Percentiles rank a stretch among this genome's conserved stretches.
phyloP scores from a whole-genome alignment of 2,888 invertebrate species.

The Apomyelois bistriatella region DNA sequence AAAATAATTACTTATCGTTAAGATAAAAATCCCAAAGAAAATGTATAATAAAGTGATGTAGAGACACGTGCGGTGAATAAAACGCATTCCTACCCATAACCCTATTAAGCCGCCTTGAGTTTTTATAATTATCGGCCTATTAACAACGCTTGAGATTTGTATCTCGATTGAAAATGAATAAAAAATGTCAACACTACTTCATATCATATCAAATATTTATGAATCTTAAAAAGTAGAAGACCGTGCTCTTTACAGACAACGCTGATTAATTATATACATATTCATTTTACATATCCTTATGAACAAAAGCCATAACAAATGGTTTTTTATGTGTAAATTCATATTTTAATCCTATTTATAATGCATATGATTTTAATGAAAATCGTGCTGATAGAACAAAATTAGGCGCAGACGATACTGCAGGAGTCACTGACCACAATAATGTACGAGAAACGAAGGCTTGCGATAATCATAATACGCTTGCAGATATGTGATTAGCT shows the following conservation, averaged over 20 bases:
- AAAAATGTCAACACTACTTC: no score
- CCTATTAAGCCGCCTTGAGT: constrained; percentile 45
- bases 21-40: constrained; percentile 55
- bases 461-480: constrained; percentile 77
- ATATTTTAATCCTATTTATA: constrained; percentile 8
- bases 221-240: no score
- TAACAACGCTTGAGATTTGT: constrained; percentile 59
- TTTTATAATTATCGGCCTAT: constrained; percentile 65
- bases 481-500: constrained; percentile 79
- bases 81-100: constrained; percentile 42
- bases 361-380: constrained; percentile 28
- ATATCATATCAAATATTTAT: not conserved
- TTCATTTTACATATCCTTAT: not conserved
- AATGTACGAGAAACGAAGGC: constrained; percentile 67
- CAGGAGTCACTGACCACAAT: constrained; percentile 72
- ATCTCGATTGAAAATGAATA: constrained; percentile 37
- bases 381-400: constrained; percentile 46
- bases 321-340: not conserved
- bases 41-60: constrained; percentile 66
- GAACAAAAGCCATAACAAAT: constrained; percentile 1
- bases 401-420: constrained; percentile 40
- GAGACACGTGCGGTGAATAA: constrained; percentile 62
- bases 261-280: not conserved
- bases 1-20: constrained; percentile 61
- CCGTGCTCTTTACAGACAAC: not conserved